Base-by-base conservation (phyloP, 2,888 invertebrate genomes). In the Leptinotarsa juncta region DNA sequence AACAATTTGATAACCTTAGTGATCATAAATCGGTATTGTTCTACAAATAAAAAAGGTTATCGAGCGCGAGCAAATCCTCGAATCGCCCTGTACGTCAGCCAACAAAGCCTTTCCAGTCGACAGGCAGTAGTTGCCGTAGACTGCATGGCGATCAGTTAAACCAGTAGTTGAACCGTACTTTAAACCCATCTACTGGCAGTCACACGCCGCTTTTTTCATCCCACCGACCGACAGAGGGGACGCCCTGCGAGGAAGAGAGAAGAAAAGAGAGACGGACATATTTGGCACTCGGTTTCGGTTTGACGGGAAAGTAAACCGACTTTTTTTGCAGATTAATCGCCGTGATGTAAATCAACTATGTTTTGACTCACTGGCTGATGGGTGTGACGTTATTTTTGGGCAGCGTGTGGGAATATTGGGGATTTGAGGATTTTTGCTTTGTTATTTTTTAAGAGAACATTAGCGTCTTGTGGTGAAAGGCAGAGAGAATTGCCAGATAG, bases 101-200 rank as follows among this genome's bases (percentile, higher is more conserved):
- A 77, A 79, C 74, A 74, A 75, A 76, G 75, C 73, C 74, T 79
- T 78, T 75, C 76, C 71, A 75, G 74, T 76, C 74, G 73, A 75
- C 78, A 72, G 73, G 77, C 76, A 75, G 77, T 75, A 75, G 78
- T 74, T n/a, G 77, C 75, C 75, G 80, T 76, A 81, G 81, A 81
- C 81, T 81, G 81, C 81, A 78, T 81, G 81, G 80, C 81, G 81
- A 77, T 80, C 76, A 75, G 72, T 74, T 70, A 20, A 57, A 53
- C 68, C 55, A 68, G 68, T 55, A 68, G 32, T 42, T 68, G 16
- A 32, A 62, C 62, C 32, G 32, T 62, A 62, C 62, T 62, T 62
- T 42, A 62, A 42, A 26, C n/a, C 62, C 62, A 62, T 51, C 51
- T 49, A 16, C 67, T 55, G 51, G 16, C 51, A 67, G 51, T 49